phyloP scores from a whole-genome alignment of 2,888 invertebrate species.

The Sturmia bella region DNA sequence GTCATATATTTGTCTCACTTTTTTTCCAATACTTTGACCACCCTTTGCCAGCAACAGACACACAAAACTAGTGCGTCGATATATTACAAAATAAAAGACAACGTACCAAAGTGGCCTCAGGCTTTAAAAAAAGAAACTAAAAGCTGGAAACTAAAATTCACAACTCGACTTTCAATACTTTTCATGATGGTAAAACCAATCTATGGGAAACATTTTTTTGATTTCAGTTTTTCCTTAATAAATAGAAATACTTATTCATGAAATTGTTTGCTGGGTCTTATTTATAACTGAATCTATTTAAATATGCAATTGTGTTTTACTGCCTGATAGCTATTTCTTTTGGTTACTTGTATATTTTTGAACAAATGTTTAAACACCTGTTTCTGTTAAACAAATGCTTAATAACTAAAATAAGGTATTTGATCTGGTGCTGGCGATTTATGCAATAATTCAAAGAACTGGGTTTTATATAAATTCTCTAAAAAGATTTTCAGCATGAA shows the following conservation, averaged over 20 bases:
- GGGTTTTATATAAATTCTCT: neutral
- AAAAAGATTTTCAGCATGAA: neutral
- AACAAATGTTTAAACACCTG: slow-evolving; percentile 54
- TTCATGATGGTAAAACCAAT: too few relatives aligned
- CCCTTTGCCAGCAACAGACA: too few relatives aligned
- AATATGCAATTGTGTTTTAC: slow-evolving; percentile 47
- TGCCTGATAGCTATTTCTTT: slow-evolving; percentile 35
- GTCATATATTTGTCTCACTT: too few relatives aligned
- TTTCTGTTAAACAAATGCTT: slow-evolving; percentile 23
- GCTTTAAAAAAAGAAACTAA: too few relatives aligned
- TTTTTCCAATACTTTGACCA: too few relatives aligned
- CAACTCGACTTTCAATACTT: too few relatives aligned
- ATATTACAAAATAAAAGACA: too few relatives aligned
- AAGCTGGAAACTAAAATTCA: too few relatives aligned
- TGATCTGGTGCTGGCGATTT: neutral
- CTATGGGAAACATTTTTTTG: too few relatives aligned
- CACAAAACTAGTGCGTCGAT: too few relatives aligned
- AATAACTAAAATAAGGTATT: slow-evolving; percentile 20
- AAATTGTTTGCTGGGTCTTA: slow-evolving; percentile 39
- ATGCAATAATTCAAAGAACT: neutral
- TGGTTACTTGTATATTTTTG: slow-evolving; percentile 44
- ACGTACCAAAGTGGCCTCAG: too few relatives aligned
- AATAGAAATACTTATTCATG: neutral
- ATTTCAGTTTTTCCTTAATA: too few relatives aligned
- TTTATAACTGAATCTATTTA: neutral